Evolutionary conservation across 2,888 invertebrate genomes (phyloP), one percentile per base, ranked within the genome.

Genomic region (Pristionchus fissidentatus): DNA sequence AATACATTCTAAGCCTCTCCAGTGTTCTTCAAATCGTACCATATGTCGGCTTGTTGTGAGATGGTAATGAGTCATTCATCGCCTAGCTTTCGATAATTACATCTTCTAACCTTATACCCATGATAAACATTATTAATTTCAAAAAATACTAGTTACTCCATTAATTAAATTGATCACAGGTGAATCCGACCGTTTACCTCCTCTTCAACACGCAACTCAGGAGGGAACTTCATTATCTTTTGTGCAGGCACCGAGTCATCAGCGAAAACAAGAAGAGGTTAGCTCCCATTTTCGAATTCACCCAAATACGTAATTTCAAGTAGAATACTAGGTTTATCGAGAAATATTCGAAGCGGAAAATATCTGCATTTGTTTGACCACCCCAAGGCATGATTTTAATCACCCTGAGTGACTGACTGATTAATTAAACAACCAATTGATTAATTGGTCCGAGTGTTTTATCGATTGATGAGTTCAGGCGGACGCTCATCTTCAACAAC

Each of bases 181-280:
- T 89, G 29, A 91, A 90, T 80, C 91, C 91, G 15, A 91, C 91
- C 1, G 91, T 91, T 4, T 91, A 91, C 73, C 83, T 91, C n/a
- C 86, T 91, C 13, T 91, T 90, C 86, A 91, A 91, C 83, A 88
- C 89, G 2, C 89, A 89, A 81, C 84, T 91, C 10, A 86, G 91
- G 38, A 84, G 88, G 4, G 91, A 91, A 77, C 84, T 91, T 32
- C 88, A 89, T 84, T 88, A 89, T 83, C 85, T 90, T 26, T 84
- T 90, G 22, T 90, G 90, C 55, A 83, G 87, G 26, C 88, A 87
- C 62, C 87, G 87, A n/a, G 85, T 85, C 22, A 85, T 86, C n/a
- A 70, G 43, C n/a, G 83, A 83, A 55, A 57, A 57, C 55, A 81
- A 81, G 46, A 81, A 81, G 62, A 60, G 80, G 80, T 81, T 32